Evolutionary conservation across 2,888 invertebrate species (phyloP), one percentile per base, ranked within the genome.

Genomic region (Torymus tubicola): DNA sequence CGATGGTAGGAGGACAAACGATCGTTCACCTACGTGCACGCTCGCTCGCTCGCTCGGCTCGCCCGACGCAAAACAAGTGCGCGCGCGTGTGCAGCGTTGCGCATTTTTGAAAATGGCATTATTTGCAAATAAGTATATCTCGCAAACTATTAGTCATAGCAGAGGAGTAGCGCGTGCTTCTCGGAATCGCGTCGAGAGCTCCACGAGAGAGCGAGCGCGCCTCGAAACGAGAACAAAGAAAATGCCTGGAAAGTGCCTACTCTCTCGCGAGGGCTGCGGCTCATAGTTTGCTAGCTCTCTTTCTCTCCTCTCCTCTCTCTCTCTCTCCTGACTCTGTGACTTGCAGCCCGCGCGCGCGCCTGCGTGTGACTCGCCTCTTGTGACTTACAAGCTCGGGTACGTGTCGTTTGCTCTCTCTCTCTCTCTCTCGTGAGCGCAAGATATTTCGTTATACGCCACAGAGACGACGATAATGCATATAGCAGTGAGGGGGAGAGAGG

Each of bases 1-100:
- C 86, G 87, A 86, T 87, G 84, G 89, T 89, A 88, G 90, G 89
- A 89, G 89, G 89, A 88, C 87, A 88, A 89, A 87, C 86, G 88
- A 89, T 84, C 88, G 85, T 88, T 89, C 88, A 88, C 87, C 88
- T 88, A 88, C 87, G 86, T 87, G 82, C 78, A 81, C 71, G 65
- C 72, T 5, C 42, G 42, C 42, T 5, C 42, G 42, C 42, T 81
- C 71, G 65, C 72, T 5, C 8, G 42, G 21, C 42, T 42, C 42
- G 42, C 42, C 42, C 42, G 13, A 63, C 74, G 58, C 68, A 79
- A 73, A 82, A 78, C 82, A 82, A 82, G 82, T 82, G 82, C 82
- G 75, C 60, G 16, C 60, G 52, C 13, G 55, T n/a, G 68, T 8
- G 12, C n/a, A 10, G 55, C 64, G 60, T 64, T 68, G 65, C 63